These are phyloP conservation scores for Excalfactoria chinensis DNA, from an alignment of 2,113 vertebrate genomes.

Conservation along the genomic window DNA sequence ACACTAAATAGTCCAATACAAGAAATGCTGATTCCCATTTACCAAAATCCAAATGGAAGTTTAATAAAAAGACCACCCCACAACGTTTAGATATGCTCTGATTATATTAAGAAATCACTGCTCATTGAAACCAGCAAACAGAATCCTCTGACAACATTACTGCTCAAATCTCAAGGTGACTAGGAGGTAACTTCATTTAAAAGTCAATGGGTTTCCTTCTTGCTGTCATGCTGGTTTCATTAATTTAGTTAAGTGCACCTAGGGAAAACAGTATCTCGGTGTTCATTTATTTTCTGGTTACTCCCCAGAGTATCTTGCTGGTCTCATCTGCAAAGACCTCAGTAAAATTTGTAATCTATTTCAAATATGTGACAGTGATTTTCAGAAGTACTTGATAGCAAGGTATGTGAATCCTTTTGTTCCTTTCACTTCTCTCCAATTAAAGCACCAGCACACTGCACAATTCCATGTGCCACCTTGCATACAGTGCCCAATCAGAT, in stretches of 20 bases:
- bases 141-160: constrained; percentile 2
- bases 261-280: constrained; percentile 43
- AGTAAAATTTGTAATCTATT: constrained; percentile 62
- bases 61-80: neutral
- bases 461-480: neutral
- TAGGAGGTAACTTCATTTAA: constrained; percentile 58
- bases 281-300: constrained; percentile 38
- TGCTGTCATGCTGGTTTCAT: constrained; percentile 58
- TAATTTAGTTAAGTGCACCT: constrained; percentile 66
- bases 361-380: constrained; percentile 60
- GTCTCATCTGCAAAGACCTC: constrained; percentile 61
- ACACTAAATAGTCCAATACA: neutral
- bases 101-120: constrained; percentile 14
- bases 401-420: neutral
- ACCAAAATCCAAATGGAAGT: neutral
- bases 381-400: constrained; percentile 24
- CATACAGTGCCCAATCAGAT: neutral
- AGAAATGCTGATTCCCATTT: neutral
- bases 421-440: constrained; percentile 4
- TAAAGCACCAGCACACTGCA: neutral
- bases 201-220: constrained; percentile 64
- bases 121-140: constrained; percentile 24
- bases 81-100: neutral
- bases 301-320: neutral
- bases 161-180: constrained; percentile 31